A percentile compares a stretch with the other conserved stretches of the same genome.
Conservation (phyloP, 1,140 invertebrate genomes). For the Magallana angulata region DNA sequence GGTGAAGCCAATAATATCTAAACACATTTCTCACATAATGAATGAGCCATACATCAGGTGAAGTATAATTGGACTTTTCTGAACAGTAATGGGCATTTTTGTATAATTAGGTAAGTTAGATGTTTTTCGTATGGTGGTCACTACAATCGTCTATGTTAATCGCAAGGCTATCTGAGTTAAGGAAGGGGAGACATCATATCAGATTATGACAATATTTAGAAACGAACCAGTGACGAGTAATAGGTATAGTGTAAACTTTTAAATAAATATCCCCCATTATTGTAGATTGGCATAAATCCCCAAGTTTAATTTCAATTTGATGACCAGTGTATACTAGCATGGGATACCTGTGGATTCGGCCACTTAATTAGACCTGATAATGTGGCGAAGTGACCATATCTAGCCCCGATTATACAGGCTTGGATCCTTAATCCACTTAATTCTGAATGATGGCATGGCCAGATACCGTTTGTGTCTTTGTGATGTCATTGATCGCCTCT, state of each 20-base stretch:
- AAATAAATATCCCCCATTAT: neutral
- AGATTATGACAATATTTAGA: neutral
- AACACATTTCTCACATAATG: neutral
- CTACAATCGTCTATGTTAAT: too few species aligned
- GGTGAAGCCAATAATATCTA: neutral
- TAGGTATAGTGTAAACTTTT: neutral
- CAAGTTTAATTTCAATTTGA: neutral
- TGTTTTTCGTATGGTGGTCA: too few species aligned
- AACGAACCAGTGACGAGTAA: neutral
- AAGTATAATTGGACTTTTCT: too few species aligned
- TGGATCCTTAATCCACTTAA: neutral
- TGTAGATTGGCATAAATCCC: neutral
- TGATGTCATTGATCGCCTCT: neutral
- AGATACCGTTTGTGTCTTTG: conserved; percentile 6
- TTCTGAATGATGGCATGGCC: neutral
- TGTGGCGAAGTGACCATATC: neutral
- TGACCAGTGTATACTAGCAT: neutral
- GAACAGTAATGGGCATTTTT: too few species aligned
- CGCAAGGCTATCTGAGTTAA: too few species aligned
- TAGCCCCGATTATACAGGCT: neutral
- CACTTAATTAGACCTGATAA: conserved; percentile 3
- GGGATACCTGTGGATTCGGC: neutral
- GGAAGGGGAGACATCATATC: too few species aligned
- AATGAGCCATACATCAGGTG: conserved; percentile 4
- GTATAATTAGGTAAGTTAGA: too few species aligned